These are phyloP conservation scores for Temnothorax longispinosus DNA, from an alignment of 1,140 invertebrate species.

Conservation along the genomic window DNA sequence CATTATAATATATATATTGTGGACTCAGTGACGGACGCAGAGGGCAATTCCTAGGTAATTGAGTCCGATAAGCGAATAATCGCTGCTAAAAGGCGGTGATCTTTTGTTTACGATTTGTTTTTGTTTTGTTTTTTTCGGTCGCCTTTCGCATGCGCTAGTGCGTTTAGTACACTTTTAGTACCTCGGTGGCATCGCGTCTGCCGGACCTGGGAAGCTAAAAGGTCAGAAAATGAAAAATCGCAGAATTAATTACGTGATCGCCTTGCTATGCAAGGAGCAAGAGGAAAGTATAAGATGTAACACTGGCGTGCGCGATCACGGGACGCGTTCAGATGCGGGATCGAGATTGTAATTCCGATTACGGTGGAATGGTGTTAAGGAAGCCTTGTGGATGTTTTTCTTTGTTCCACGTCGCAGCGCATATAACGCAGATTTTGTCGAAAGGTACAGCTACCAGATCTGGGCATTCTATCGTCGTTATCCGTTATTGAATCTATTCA, in stretches of 20 bases:
- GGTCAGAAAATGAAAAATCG: conserved; percentile 85
- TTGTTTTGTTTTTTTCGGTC: conserved; percentile 57
- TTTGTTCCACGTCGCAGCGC: conserved; percentile 60
- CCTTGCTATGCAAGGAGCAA: conserved; percentile 69
- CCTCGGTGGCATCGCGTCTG: conserved; percentile 86
- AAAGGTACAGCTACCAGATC: conserved; percentile 64
- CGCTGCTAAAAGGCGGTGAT: conserved; percentile 67
- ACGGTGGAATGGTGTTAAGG: not conserved
- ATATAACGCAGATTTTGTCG: conserved; percentile 65
- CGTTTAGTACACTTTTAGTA: conserved; percentile 82
- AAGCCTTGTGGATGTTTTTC: not conserved
- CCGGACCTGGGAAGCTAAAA: conserved; percentile 87
- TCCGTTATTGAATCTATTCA: not conserved
- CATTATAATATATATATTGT: conserved; percentile 65
- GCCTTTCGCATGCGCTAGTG: conserved; percentile 73
- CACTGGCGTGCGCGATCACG: conserved; percentile 71
- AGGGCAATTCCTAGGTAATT: conserved; percentile 73
- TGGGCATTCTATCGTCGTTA: conserved; percentile 15
- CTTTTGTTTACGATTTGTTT: conserved; percentile 59
- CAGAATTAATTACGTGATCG: conserved; percentile 81
- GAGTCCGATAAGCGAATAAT: conserved; percentile 69
- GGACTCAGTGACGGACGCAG: conserved; percentile 71
- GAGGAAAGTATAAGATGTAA: conserved; percentile 85
- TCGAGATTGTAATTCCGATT: not conserved
- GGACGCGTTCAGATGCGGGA: not conserved